Percentiles rank a stretch among this genome's conserved stretches.
Evolutionary conservation across 2,888 invertebrate species (phyloP).

Genomic region (Pasiphila rectangulata): DNA sequence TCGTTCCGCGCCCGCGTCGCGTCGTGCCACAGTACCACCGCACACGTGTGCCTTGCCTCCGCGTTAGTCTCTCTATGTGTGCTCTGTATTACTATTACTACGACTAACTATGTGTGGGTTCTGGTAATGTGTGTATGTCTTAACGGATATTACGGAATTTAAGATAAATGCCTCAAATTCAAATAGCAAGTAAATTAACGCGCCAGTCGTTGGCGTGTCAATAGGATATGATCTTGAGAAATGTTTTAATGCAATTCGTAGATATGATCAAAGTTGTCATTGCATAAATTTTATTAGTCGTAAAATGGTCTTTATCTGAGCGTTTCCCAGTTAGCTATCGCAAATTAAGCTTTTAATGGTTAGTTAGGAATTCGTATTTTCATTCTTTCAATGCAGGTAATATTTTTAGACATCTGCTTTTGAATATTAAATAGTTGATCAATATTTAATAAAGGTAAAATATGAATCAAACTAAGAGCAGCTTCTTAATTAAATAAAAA

Average conservation of each 20-base stretch:
- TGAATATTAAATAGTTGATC: not conserved
- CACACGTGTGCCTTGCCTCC: slow-evolving; percentile 61
- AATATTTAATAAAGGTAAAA: no score
- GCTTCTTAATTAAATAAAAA: no score
- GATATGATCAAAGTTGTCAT: slow-evolving; percentile 11
- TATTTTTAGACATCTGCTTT: not conserved
- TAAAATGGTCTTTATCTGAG: slow-evolving; percentile 7
- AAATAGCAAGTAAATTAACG: slow-evolving; percentile 38
- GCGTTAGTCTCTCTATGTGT: slow-evolving; percentile 43
- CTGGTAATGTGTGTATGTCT: slow-evolving; percentile 57
- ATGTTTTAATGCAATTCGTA: slow-evolving; percentile 10
- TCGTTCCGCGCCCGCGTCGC: slow-evolving; percentile 64
- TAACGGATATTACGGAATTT: slow-evolving; percentile 79
- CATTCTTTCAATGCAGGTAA: not conserved
- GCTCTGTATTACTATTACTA: slow-evolving; percentile 27
- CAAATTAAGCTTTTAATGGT: slow-evolving; percentile 1
- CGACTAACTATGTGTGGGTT: slow-evolving; percentile 20
- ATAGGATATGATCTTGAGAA: slow-evolving; percentile 19
- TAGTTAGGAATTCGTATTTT: not conserved
- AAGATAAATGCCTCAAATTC: slow-evolving; percentile 62
- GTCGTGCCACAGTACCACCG: slow-evolving; percentile 54
- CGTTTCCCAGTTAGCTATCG: slow-evolving; percentile 4
- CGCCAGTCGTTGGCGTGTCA: slow-evolving; percentile 5
- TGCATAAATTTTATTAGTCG: slow-evolving; percentile 7
- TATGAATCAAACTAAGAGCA: no score